Conservation (phyloP, 2,113 vertebrate species). For the Nymphicus hollandicus region DNA sequence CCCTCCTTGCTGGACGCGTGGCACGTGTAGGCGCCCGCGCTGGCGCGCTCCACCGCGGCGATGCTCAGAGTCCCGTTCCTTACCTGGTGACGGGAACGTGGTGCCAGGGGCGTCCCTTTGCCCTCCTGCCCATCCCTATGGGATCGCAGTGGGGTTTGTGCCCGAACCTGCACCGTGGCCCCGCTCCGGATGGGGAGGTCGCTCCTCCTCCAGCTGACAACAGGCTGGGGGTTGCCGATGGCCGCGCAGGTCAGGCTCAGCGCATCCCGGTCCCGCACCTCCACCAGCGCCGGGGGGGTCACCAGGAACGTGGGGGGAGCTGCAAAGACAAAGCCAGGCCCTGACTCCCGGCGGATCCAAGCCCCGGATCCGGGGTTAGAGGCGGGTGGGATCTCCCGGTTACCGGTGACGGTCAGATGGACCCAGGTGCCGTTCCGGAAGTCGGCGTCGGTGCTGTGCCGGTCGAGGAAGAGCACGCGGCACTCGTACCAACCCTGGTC, state of each 20-base stretch:
- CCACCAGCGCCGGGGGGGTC: slow-evolving; percentile 84
- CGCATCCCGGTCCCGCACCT: slow-evolving; percentile 80
- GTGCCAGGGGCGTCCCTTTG: neutral
- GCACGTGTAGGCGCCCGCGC: slow-evolving; percentile 88
- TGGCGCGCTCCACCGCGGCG: slow-evolving; percentile 75
- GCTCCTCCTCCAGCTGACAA: slow-evolving; percentile 86
- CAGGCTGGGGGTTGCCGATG: slow-evolving; percentile 86
- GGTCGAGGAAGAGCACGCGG: slow-evolving; percentile 89
- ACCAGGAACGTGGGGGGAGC: slow-evolving; percentile 88
- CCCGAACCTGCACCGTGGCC: slow-evolving; percentile 80
- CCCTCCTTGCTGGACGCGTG: slow-evolving; percentile 90
- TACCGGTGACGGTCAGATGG: slow-evolving; percentile 88
- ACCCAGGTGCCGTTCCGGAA: slow-evolving; percentile 95
- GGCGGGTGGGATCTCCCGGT: neutral
- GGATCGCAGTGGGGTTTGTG: rapidly evolving
- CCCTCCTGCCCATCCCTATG: rapidly evolving
- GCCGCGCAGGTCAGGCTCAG: slow-evolving; percentile 87
- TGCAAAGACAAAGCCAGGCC: slow-evolving; percentile 33
- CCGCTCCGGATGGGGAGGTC: slow-evolving; percentile 75
- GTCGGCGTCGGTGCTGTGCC: slow-evolving; percentile 79
- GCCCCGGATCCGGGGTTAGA: rapidly evolving
- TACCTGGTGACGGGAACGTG: slow-evolving; percentile 66
- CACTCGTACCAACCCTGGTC: slow-evolving; percentile 98
- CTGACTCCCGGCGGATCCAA: rapidly evolving
- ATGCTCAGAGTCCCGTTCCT: slow-evolving; percentile 87